Conservation (phyloP, 2,888 invertebrate genomes). For the Drosophila algonquin region DNA sequence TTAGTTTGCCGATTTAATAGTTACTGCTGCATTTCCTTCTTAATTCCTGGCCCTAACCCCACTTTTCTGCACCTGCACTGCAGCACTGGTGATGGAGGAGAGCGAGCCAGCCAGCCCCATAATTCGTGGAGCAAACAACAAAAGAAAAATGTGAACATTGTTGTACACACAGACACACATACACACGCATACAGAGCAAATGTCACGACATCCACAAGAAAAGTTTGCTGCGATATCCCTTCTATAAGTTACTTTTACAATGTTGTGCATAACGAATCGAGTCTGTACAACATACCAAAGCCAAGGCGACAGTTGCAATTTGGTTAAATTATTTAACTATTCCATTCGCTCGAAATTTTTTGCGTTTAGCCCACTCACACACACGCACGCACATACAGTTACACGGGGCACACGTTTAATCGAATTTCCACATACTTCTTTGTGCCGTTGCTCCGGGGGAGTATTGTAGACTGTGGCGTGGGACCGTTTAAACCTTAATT, state of each 20-base stretch:
- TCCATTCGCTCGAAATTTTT: slow-evolving; percentile 71
- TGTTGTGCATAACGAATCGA: slow-evolving; percentile 36
- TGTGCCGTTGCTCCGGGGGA: slow-evolving; percentile 47
- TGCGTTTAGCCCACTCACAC: slow-evolving; percentile 69
- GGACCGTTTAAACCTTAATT: slow-evolving; percentile 10
- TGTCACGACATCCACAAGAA: slow-evolving; percentile 77
- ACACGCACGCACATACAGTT: slow-evolving; percentile 50
- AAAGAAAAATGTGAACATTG: slow-evolving; percentile 77
- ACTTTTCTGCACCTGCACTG: slow-evolving; percentile 78
- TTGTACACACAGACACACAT: slow-evolving; percentile 59
- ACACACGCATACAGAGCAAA: slow-evolving; percentile 62
- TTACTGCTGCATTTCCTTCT: slow-evolving; percentile 19
- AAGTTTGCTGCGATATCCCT: slow-evolving; percentile 48
- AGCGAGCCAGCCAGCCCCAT: slow-evolving; percentile 65
- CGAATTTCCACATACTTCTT: slow-evolving; percentile 68
- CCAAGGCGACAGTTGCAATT: slow-evolving; percentile 32
- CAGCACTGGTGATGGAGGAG: slow-evolving; percentile 40
- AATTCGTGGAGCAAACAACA: slow-evolving; percentile 71
- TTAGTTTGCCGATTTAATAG: slow-evolving; percentile 22
- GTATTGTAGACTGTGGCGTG: slow-evolving; percentile 11
- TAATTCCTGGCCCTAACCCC: slow-evolving; percentile 63
- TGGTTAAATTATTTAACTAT: slow-evolving; percentile 61
- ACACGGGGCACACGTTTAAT: slow-evolving; percentile 41
- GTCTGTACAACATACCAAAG: slow-evolving; percentile 26
- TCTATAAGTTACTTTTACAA: slow-evolving; percentile 45